Percentiles rank a stretch among this genome's conserved stretches.
Conservation (phyloP, 2,113 vertebrate species). For the Passer domesticus region DNA sequence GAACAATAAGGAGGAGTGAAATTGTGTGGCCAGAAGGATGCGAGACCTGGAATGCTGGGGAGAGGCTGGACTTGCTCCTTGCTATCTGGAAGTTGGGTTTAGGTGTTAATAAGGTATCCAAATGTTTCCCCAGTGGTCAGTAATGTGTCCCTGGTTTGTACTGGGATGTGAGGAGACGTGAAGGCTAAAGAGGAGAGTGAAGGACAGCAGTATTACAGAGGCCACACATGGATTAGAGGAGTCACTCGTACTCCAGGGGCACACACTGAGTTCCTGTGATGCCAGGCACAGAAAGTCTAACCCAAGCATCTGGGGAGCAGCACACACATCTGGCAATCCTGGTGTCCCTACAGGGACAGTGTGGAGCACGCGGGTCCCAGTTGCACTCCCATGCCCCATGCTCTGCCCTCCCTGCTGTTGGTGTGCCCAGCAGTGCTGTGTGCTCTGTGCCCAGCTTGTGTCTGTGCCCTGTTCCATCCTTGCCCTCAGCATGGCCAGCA, state of each 20-base stretch:
- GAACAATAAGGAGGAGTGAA: neutral
- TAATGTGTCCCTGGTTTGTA: neutral
- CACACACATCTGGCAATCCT: accelerated
- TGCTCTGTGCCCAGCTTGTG: neutral
- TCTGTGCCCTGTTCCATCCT: accelerated
- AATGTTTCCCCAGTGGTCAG: neutral
- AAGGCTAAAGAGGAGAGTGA: neutral
- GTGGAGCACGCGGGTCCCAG: accelerated
- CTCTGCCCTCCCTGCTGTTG: neutral
- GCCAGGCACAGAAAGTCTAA: neutral
- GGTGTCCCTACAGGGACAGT: accelerated
- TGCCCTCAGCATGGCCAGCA: neutral
- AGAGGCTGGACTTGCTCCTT: neutral
- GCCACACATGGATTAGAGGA: neutral
- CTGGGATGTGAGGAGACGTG: neutral
- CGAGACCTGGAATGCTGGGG: neutral
- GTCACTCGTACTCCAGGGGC: accelerated
- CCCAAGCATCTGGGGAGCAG: neutral
- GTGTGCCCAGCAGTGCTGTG: neutral
- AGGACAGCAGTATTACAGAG: neutral
- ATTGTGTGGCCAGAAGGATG: neutral
- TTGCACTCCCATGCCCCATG: accelerated
- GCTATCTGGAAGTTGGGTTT: neutral
- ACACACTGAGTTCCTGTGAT: neutral
- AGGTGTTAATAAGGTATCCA: neutral